Percentiles rank a stretch among this genome's conserved stretches.
phyloP scores from a whole-genome alignment of 2,113 vertebrate species.

The Clupea harengus region DNA sequence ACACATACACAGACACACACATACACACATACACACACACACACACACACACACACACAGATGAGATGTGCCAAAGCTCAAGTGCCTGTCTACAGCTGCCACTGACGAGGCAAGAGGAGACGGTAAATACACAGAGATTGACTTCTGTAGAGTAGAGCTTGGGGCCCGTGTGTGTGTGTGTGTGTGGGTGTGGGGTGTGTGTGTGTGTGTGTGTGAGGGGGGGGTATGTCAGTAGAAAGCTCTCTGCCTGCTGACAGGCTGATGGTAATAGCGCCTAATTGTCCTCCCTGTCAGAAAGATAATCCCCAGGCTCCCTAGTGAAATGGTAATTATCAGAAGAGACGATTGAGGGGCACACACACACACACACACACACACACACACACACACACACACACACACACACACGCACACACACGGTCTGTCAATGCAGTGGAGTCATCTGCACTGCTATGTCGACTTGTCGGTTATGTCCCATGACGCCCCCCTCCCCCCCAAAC shows the following conservation, averaged over 20 bases:
- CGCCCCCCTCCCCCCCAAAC: no score
- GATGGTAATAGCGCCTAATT: slow-evolving; percentile 56
- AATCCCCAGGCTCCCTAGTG: slow-evolving; percentile 51
- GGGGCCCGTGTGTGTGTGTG: not conserved
- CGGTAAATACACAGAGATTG: not conserved
- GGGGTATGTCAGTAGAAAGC: no score
- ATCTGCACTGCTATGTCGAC: no score
- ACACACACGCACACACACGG: not conserved
- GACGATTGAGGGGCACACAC: slow-evolving; percentile 42
- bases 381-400: not conserved
- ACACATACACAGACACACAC: not conserved
- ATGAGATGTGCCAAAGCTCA: no score
- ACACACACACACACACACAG: no score
- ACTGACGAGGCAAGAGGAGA: no score
- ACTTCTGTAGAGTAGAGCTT: not conserved
- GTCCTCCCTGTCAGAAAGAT: slow-evolving; percentile 56
- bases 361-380: not conserved
- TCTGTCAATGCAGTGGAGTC: no score
- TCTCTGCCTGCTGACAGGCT: slow-evolving; percentile 25
- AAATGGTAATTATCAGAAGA: slow-evolving; percentile 63
- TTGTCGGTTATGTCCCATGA: no score
- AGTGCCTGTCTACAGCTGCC: no score
- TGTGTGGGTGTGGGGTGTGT: no score
- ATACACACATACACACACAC: not conserved
- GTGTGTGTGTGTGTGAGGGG: no score